Conservation (phyloP, 2,113 vertebrate genomes). For the Mionectes macconnelli region DNA sequence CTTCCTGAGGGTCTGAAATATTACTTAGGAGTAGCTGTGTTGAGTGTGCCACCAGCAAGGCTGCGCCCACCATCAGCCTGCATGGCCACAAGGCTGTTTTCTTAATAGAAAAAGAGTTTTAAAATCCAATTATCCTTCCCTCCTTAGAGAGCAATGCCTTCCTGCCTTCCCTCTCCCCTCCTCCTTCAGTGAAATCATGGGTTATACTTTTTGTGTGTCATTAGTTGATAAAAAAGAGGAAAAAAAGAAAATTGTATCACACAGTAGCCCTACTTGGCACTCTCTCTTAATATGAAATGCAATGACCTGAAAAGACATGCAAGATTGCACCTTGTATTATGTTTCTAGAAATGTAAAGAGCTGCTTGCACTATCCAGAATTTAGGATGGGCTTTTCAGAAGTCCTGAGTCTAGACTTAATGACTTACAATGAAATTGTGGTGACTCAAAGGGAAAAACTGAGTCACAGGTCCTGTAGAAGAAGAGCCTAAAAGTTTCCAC, state of each 20-base stretch:
- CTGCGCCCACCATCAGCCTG: background rate
- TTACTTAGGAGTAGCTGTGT: background rate
- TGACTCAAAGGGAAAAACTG: background rate
- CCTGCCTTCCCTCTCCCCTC: background rate
- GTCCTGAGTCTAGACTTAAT: background rate
- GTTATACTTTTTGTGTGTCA: background rate
- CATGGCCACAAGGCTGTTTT: background rate
- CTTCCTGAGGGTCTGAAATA: background rate
- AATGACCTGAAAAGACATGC: background rate
- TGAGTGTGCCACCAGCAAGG: background rate
- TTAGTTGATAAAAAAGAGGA: background rate
- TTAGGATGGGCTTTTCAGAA: background rate
- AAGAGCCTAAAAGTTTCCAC: background rate
- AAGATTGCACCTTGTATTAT: background rate
- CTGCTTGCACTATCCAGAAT: background rate
- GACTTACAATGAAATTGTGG: background rate
- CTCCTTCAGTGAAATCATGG: background rate
- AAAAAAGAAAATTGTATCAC: background rate
- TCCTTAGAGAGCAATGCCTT: background rate
- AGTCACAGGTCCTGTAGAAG: background rate
- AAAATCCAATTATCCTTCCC: background rate
- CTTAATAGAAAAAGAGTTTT: background rate
- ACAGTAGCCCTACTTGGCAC: background rate
- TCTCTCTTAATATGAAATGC: background rate
- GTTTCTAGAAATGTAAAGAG: background rate